Evolutionary conservation across 2,888 invertebrate species (phyloP).

Genomic region (Dastarcus helophoroides): DNA sequence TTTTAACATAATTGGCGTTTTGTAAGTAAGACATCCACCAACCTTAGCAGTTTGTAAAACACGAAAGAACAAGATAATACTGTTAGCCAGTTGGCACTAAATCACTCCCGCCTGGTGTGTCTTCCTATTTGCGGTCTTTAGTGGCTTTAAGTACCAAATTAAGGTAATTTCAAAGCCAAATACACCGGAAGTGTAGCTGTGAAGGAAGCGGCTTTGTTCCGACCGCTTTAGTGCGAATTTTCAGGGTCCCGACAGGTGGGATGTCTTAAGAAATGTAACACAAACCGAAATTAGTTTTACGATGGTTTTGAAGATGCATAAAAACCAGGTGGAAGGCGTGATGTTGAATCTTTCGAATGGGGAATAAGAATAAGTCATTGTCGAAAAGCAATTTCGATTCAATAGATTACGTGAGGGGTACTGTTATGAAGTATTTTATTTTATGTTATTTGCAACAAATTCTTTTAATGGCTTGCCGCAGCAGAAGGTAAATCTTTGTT

Average conservation of each 20-base stretch:
- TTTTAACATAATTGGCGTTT: no score
- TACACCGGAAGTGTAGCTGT: constrained; percentile 21
- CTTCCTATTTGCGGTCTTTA: constrained; percentile 22
- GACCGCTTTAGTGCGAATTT: constrained; percentile 21
- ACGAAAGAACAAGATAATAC: no score
- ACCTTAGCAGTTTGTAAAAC: no score
- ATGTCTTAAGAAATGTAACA: constrained; percentile 13
- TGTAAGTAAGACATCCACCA: no score
- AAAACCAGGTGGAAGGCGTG: constrained; percentile 34
- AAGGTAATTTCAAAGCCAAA: constrained; percentile 22
- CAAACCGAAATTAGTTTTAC: constrained; percentile 11
- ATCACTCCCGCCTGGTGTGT: constrained; percentile 8
- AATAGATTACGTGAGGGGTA: no score
- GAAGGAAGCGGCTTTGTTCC: constrained; percentile 14
- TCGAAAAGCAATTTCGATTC: no score
- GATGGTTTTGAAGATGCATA: constrained; percentile 10
- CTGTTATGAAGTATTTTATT: no score
- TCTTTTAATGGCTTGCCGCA: no score
- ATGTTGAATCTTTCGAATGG: constrained; percentile 25
- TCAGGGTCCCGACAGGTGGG: constrained; percentile 14
- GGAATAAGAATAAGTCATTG: no score
- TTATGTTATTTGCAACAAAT: no score
- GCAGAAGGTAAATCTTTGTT: no score
- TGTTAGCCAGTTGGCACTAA: constrained; percentile 11
- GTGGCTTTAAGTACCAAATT: constrained; percentile 25